A percentile compares a stretch with the other conserved stretches of the same genome.
Conservation (phyloP, 1,140 invertebrate species). For the Pentalonia nigronervosa region DNA sequence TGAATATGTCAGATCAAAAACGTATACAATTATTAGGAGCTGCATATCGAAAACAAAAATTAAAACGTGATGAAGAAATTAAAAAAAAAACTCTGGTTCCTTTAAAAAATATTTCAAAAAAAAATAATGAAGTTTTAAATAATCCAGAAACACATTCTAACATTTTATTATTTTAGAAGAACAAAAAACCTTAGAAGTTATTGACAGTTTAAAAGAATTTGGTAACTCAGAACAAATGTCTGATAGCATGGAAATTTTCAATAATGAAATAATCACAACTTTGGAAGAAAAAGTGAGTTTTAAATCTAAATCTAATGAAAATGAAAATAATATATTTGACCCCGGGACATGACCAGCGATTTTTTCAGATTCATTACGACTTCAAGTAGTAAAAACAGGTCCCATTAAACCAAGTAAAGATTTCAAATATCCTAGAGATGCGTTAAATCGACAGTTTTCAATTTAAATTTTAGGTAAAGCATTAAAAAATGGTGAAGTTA, state of each 20-base stretch:
- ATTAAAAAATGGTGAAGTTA: conserved; percentile 28
- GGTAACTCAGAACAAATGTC: not conserved
- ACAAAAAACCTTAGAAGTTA: conserved; percentile 7
- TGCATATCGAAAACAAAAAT: conserved; percentile 17
- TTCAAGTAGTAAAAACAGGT: conserved; percentile 1
- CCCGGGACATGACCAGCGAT: not conserved
- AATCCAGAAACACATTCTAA: conserved; percentile 6
- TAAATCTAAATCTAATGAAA: not conserved
- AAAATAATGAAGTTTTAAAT: conserved; percentile 24
- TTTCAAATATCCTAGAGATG: conserved; percentile 29
- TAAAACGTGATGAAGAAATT: conserved; percentile 31
- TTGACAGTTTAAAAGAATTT: not conserved
- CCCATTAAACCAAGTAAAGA: not conserved
- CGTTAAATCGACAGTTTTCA: conserved; percentile 2
- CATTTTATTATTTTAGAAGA: conserved; percentile 22
- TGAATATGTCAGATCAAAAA: conserved; percentile 16
- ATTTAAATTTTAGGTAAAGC: conserved; percentile 13
- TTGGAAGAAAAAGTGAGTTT: not conserved
- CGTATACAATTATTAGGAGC: conserved; percentile 7
- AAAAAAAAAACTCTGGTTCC: conserved; percentile 34
- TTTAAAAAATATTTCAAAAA: conserved; percentile 21
- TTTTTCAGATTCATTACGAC: conserved; percentile 25
- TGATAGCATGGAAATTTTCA: not conserved
- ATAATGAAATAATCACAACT: conserved; percentile 9
- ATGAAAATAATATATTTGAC: conserved; percentile 1